Evolutionary conservation across 30 jellyfish, hydroid and myxozoan genomes (phyloP), one percentile per base, ranked within the genome.

Genomic region (Aurelia sp.): DNA sequence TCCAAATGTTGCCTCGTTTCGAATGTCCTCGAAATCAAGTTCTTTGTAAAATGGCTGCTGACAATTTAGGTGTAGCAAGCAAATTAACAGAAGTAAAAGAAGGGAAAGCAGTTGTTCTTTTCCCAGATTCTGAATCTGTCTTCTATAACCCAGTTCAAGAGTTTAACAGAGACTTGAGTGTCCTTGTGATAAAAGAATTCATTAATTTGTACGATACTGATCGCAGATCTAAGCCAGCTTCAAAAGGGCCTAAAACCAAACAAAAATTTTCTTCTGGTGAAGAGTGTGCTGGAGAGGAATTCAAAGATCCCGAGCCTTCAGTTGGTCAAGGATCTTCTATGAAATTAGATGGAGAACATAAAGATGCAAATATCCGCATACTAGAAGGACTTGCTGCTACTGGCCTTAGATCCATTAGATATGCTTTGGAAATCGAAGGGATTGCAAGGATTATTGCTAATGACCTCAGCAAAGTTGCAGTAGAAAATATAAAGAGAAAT

Each of bases 321-420:
- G 33, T 18, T 52, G 51, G 10, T 13, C 50, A 12, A 18, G 37
- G 31, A 19, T 72, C 62, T 31, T 0, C 55, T 9, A 16, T 10
- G 55, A 44, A 44, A 44, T 0, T 44, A 44, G 55, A 7, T 10
- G 55, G 62, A 6, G 52, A 44, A 71, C 40, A 52, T 5, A 19
- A 11, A 2, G 55, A 22, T 27, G 71, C 70, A 47, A 48, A 8
- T 11, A 66, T 81, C 20, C 57, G 86, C 17, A 51, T 90, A 15
- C 69, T 95, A 17, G 99, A 95, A 27, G 99, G 98, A 17, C 90
- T 95, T 23, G 90, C 99, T 47, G 99, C 99, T 9, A 87, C 97
- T 2, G 99, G 99, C 7, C 62, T 95, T n/a, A 75, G 99, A 51
- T 91, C 98, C 3, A 58, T 95, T 17, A 70, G 99, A 48, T 95